Conservation (phyloP, 1,140 invertebrate genomes). For the Drosophila seguyi region DNA sequence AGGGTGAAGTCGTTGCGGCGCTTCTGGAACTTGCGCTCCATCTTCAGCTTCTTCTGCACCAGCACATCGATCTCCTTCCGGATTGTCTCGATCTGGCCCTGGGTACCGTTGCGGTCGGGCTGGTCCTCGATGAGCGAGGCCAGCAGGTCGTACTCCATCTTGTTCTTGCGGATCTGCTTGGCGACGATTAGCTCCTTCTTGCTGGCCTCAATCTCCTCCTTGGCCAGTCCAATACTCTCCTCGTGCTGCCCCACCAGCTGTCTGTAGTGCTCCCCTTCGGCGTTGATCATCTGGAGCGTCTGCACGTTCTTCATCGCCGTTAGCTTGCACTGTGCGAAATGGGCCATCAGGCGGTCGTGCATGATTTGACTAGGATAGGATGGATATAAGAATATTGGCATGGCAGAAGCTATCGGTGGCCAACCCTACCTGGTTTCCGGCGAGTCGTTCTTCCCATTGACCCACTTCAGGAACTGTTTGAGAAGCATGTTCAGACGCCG, state of each 20-base stretch:
- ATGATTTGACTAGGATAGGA: constrained; percentile 86
- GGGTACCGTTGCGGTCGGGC: constrained; percentile 94
- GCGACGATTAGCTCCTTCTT: constrained; percentile 92
- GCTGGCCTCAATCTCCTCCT: constrained; percentile 90
- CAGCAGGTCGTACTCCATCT: constrained; percentile 96
- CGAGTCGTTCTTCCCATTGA: constrained; percentile 89
- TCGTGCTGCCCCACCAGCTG: constrained; percentile 91
- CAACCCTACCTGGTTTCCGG: constrained; percentile 89
- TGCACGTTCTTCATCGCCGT: constrained; percentile 93
- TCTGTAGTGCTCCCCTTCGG: constrained; percentile 94
- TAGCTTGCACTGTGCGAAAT: constrained; percentile 95
- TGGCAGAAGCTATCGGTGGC: background rate
- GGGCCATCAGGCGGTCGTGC: constrained; percentile 92
- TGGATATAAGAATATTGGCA: constrained; percentile 1
- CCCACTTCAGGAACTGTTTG: constrained; percentile 96
- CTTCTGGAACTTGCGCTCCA: constrained; percentile 92
- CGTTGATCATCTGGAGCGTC: constrained; percentile 92
- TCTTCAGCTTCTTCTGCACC: constrained; percentile 89
- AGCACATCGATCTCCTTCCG: constrained; percentile 90
- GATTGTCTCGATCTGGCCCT: constrained; percentile 90
- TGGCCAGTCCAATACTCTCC: constrained; percentile 90
- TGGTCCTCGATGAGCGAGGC: constrained; percentile 96
- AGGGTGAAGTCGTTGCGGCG: constrained; percentile 95
- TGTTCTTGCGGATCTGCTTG: constrained; percentile 94
- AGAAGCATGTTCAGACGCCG: constrained; percentile 93